A percentile compares a stretch with the other conserved stretches of the same genome.
Evolutionary conservation across 2,888 invertebrate genomes (phyloP).

Genomic region (Rapana venosa): DNA sequence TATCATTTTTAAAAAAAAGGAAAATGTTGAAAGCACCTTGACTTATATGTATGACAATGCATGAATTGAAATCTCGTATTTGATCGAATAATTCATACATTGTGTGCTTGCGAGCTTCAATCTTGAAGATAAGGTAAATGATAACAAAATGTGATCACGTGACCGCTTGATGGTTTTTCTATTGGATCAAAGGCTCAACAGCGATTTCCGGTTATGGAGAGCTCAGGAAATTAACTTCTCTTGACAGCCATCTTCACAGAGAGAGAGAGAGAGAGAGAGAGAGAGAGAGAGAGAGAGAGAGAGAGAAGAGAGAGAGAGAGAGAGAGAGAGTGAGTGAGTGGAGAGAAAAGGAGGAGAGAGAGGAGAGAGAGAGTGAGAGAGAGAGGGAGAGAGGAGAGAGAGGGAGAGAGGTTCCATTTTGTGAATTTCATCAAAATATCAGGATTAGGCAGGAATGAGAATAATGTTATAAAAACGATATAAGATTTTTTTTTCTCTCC

Average conservation of each 20-base stretch:
- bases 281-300: not conserved
- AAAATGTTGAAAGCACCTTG: no score
- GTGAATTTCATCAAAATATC: no score
- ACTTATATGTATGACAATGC: no score
- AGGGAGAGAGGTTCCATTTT: not conserved
- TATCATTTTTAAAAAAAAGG: no score
- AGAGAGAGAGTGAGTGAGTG: not conserved
- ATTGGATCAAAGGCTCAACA: not conserved
- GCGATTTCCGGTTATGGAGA: no score
- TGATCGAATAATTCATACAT: no score
- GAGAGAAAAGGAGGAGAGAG: not conserved
- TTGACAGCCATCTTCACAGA: not conserved
- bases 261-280: conserved; percentile 1
- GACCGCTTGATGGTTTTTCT: not conserved
- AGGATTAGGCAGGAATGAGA: no score
- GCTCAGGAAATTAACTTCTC: no score
- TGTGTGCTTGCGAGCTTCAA: not conserved
- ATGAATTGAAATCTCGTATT: no score
- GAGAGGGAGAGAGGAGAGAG: not conserved
- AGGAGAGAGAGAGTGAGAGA: not conserved
- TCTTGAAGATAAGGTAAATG: not conserved
- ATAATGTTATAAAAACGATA: no score
- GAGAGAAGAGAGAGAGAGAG: not conserved
- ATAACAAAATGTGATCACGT: not conserved
- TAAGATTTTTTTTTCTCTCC: no score